Base-by-base conservation (phyloP, 2,797 vertebrate species). In the Eutrigla gurnardus region DNA sequence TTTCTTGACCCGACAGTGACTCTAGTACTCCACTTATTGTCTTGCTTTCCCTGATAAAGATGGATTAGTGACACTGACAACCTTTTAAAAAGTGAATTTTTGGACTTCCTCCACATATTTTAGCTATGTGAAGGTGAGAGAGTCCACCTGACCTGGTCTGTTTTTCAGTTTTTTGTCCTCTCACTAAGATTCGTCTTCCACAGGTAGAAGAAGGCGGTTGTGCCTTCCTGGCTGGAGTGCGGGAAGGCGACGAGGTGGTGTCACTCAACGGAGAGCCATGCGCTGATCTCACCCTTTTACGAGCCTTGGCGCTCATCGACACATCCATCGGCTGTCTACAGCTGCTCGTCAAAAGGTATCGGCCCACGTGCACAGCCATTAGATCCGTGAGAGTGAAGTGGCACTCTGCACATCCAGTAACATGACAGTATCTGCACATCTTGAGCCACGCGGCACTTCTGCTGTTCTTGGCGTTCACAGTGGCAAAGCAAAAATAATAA, bases 261-360 rank as follows among this genome's bases (percentile, higher is more conserved):
- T 97, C 97, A 4, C 95, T 99, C 85, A 99, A 99, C 36, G 97
- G 96, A 65, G 95, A 94, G 65, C 92, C 95, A 0, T 98, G 97
- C 65, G 93, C 93, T 17, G 95, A 96, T 76, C 95, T 98, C 75
- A 96, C 95, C 13, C 96, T 98, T 62, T 83, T 94, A n/a, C 94
- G 96, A 78, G 96, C 96, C 65, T 91, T 92, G 6, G 82, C 92
- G n/a, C 91, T 99, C 65, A 95, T 98, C 78, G 94, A 98, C 46
- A 90, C 89, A 61, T 91, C 96, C 12, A 80, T 92, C 4, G 95
- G 96, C 5, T 93, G 86, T 57, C 95, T 99, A 62, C 96, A 97
- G 85, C 94, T 99, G 83, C 95, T 98, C 7, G 81, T 99, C 67
- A 99, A 96, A 95, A 97, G 98, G 98, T 99, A 79, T 1, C 1